Percentiles rank a stretch among this genome's conserved stretches.
Conservation (phyloP, 1,140 invertebrate genomes). For the Pseudobourletiella spinata region DNA sequence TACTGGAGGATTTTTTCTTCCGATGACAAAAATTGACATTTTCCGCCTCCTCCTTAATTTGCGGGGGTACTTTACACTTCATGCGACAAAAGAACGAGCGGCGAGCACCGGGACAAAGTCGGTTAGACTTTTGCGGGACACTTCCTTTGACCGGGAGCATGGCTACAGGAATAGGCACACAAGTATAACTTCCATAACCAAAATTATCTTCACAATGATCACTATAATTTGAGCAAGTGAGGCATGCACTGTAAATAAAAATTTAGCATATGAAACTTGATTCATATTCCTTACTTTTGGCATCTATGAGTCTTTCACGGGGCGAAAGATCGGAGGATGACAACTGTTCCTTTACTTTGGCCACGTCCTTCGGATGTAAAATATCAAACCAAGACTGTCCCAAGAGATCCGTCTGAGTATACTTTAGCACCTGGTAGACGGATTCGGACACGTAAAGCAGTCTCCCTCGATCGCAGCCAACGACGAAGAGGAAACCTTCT, state of each 20-base stretch:
- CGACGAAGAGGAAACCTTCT: constrained; percentile 86
- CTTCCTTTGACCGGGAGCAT: constrained; percentile 86
- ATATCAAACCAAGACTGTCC: constrained; percentile 93
- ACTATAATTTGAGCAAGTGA: too few relatives aligned
- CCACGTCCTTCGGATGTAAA: constrained; percentile 86
- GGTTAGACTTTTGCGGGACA: constrained; percentile 58
- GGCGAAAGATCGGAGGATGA: constrained; percentile 82
- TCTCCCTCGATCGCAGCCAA: constrained; percentile 81
- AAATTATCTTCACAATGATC: too few relatives aligned
- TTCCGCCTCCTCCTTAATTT: constrained; percentile 66
- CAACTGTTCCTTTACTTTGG: constrained; percentile 89
- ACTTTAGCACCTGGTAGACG: constrained; percentile 72
- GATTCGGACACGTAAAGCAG: constrained; percentile 87
- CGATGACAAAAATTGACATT: constrained; percentile 52
- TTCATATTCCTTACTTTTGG: constrained; percentile 74
- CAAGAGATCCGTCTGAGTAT: constrained; percentile 75
- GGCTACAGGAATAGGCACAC: constrained; percentile 51
- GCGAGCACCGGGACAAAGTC: constrained; percentile 74
- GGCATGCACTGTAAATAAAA: too few relatives aligned
- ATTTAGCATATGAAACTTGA: too few relatives aligned
- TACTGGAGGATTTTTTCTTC: constrained; percentile 59
- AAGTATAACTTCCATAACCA: too few relatives aligned
- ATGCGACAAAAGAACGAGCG: constrained; percentile 89
- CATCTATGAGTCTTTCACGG: constrained; percentile 78
- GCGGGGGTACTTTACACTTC: constrained; percentile 57